These are phyloP conservation scores for Eonycteris spelaea DNA, from an alignment of 2,113 vertebrate species.

Conservation along the genomic window DNA sequence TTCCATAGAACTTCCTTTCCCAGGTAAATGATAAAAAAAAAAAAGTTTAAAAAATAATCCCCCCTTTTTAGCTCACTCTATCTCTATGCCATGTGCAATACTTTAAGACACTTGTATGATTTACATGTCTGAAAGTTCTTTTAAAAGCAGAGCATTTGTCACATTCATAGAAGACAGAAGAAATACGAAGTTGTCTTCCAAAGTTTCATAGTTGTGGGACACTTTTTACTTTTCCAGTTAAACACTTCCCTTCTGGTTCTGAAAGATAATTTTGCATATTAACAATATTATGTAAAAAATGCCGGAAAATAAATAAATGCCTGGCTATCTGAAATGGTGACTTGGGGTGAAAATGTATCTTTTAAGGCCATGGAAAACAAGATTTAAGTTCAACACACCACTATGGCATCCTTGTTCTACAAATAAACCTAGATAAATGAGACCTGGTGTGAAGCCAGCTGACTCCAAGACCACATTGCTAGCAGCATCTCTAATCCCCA, in stretches of 20 bases:
- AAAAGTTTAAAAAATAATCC: background rate
- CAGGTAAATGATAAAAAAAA: background rate
- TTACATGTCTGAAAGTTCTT: background rate
- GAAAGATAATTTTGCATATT: background rate
- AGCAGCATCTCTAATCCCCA: background rate
- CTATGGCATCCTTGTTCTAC: background rate
- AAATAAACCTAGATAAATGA: background rate
- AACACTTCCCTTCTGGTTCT: background rate
- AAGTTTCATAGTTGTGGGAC: fast-evolving
- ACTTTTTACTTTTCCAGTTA: background rate
- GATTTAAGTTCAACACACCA: background rate
- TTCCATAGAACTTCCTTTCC: background rate
- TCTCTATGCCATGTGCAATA: background rate
- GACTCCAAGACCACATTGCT: too few species aligned
- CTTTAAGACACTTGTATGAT: fast-evolving
- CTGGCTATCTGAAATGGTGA: background rate
- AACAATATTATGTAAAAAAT: background rate
- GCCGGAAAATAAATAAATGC: background rate
- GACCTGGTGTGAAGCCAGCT: background rate
- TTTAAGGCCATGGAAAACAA: background rate
- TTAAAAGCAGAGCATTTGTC: fast-evolving
- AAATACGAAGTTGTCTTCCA: fast-evolving
- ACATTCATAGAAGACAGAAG: fast-evolving
- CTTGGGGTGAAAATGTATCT: background rate
- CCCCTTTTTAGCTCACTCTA: fast-evolving